Percentiles rank a stretch among this genome's conserved stretches.
phyloP scores from a whole-genome alignment of 2,797 vertebrate species.

The Cyprinella venusta region DNA sequence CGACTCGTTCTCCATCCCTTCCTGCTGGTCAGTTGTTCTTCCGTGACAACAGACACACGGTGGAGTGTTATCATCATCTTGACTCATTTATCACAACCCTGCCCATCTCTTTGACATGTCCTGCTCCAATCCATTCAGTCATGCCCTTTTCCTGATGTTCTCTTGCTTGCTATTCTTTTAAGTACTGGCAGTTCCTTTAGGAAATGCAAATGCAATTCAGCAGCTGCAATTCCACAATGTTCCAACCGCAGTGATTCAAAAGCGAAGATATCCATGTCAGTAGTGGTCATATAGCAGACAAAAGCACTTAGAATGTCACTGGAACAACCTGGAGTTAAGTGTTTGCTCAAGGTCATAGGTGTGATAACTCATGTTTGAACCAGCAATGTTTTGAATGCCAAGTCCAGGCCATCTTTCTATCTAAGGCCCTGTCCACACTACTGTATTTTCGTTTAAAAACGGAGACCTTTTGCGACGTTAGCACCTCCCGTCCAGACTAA shows the following conservation, averaged over 20 bases:
- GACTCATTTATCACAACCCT: slow-evolving; percentile 6
- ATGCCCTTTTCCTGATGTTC: too few relatives aligned
- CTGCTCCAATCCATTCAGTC: neutral
- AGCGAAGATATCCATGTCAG: neutral
- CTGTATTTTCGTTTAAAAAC: too few relatives aligned
- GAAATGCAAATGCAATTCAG: neutral
- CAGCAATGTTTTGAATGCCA: neutral
- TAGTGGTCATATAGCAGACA: neutral
- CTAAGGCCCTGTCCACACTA: too few relatives aligned
- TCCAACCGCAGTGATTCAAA: neutral
- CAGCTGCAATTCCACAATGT: neutral
- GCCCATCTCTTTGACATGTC: neutral
- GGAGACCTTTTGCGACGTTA: too few relatives aligned
- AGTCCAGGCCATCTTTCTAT: neutral
- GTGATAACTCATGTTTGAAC: neutral
- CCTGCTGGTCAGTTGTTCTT: neutral
- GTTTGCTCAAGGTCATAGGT: neutral
- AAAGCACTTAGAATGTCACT: neutral
- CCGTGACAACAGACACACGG: neutral
- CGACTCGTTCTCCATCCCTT: neutral
- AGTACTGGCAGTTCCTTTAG: neutral
- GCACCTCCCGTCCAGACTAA: too few relatives aligned
- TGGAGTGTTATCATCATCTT: neutral
- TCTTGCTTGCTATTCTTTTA: neutral
- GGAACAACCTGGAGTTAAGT: neutral